Percentiles rank a stretch among this genome's conserved stretches.
Conservation (phyloP, 1,140 invertebrate species). For the Procambarus virginalis region DNA sequence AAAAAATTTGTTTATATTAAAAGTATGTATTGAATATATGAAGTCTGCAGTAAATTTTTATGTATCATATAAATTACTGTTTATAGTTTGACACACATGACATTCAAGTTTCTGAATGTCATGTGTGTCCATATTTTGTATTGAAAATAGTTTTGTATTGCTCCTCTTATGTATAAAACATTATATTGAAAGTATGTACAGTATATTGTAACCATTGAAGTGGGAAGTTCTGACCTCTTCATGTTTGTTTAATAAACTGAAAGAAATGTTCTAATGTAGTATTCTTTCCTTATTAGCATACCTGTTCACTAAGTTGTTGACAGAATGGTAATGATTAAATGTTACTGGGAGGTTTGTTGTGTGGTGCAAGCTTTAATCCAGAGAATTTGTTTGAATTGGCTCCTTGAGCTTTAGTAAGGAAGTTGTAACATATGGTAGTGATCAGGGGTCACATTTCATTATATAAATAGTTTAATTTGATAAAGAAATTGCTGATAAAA, state of each 20-base stretch:
- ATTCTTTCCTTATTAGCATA: no score
- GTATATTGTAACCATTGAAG: background rate
- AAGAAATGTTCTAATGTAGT: background rate
- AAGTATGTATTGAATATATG: background rate
- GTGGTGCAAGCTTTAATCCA: no score
- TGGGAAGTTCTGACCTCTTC: background rate
- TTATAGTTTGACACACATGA: background rate
- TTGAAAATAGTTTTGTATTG: background rate
- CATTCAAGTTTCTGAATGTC: background rate
- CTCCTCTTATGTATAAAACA: background rate
- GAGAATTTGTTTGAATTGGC: no score
- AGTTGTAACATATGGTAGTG: no score
- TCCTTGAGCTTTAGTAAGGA: no score
- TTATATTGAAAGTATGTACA: background rate
- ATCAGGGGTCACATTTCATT: no score
- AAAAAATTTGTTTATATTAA: background rate
- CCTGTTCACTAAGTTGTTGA: no score
- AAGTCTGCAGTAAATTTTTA: background rate
- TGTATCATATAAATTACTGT: background rate
- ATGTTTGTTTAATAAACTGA: background rate
- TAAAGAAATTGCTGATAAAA: no score
- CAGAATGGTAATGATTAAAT: no score
- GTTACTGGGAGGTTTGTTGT: no score
- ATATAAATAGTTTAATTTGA: no score
- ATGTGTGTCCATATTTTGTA: background rate